Base-by-base conservation (phyloP, 2,888 invertebrate genomes). In the Gymnocheta viridis region DNA sequence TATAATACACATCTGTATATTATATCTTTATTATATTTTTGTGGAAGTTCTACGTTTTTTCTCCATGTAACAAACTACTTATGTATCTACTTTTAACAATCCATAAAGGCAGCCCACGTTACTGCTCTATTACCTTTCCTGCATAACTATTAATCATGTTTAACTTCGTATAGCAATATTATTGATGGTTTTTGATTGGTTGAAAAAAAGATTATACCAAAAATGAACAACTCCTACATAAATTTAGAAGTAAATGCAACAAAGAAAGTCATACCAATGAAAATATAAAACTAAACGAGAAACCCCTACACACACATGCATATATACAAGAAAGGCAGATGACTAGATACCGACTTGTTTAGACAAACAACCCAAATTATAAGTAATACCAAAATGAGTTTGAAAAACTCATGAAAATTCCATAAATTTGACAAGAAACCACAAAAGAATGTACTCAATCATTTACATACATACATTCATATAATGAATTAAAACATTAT, bases 181-280 rank as follows among this genome's bases (percentile, higher is more conserved):
- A 35, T 58, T 35, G 67, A 35, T 58, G 56, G 58, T 38, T 77
- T 77, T 47, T 69, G 77, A 77, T 77, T 77, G 77, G 77, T 49
- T 77, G n/a, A 38, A 58, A 19, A 35, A 10, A 5, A 54, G 38
- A 64, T 27, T 35, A 19, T 47, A 27, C 6, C 27, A 47, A 47
- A 44, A 29, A 24, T 7, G 19, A 32, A 67, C 38, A 19, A 70
- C 79, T 72, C 72, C 79, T 24, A 72, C 79, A 72, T 27, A 3
- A 38, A 56, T 4, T 14, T 17, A 35, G 24, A 29, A 47, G 27
- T 58, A 24, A 10, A 32, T 49, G 19, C 32, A 56, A 17, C 10
- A 2, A 22, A 49, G 19, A 47, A 6, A 60, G 27, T 27, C 5
- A 32, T 41, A 41, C 49, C 38, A 60, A 49, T 12, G 44, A 51